Conservation (phyloP, 2,888 invertebrate genomes). For the Halictus quadricinctus region DNA sequence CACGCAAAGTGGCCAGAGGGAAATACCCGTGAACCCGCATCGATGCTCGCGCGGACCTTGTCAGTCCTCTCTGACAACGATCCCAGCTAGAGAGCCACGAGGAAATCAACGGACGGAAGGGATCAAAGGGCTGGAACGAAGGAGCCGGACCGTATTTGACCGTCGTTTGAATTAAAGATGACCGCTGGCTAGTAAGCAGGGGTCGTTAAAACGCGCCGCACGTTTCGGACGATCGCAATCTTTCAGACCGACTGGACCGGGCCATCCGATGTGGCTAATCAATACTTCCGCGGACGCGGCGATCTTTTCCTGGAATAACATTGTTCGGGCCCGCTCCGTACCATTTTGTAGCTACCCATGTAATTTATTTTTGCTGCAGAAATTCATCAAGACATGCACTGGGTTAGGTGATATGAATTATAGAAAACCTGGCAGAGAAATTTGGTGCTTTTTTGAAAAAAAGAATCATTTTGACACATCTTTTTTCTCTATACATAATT, state of each 20-base stretch:
- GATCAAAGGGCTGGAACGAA: conserved; percentile 54
- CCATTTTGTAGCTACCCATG: neutral
- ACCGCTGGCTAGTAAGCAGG: conserved; percentile 11
- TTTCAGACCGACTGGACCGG: neutral
- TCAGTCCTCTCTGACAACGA: conserved; percentile 24
- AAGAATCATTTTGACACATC: no score
- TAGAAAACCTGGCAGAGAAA: no score
- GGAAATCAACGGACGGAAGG: conserved; percentile 50
- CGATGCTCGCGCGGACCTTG: neutral
- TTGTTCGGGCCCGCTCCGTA: neutral
- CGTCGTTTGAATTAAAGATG: conserved; percentile 63
- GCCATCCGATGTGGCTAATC: conserved; percentile 15
- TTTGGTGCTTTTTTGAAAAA: no score
- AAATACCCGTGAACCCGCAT: conserved; percentile 28
- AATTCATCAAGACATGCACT: neutral
- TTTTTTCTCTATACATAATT: no score
- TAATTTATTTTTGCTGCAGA: neutral
- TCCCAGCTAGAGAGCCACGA: conserved; percentile 13
- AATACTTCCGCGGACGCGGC: neutral
- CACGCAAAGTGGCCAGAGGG: neutral
- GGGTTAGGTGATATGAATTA: neutral
- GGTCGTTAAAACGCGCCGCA: conserved; percentile 42
- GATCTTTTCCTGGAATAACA: neutral
- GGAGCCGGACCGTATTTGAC: conserved; percentile 57
- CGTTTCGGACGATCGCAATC: conserved; percentile 45